phyloP scores from a whole-genome alignment of 1,140 invertebrate species.

The Babylonia areolata region DNA sequence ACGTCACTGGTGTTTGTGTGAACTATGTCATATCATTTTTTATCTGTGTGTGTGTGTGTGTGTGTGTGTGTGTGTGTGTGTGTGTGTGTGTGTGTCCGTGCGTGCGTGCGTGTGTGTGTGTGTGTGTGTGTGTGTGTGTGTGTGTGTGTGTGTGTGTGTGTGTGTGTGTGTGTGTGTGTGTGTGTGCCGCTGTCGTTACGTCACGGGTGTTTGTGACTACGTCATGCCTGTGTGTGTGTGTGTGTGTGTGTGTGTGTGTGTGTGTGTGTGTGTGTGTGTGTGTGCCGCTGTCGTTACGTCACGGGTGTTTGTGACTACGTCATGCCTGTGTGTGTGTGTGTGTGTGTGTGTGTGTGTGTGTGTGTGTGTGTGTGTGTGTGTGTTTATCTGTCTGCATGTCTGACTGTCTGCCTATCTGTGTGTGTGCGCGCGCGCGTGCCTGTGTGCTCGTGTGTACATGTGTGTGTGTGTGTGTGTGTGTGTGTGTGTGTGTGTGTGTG shows the following conservation, averaged over 20 bases:
- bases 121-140: too few species aligned
- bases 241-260: conserved; percentile 18
- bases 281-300: too few species aligned
- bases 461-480: background rate
- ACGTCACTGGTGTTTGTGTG: too few species aligned
- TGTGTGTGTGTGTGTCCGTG: too few species aligned
- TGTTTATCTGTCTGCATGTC: background rate
- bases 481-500: background rate
- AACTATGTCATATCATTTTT: too few species aligned
- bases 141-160: too few species aligned
- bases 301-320: background rate
- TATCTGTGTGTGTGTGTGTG: too few species aligned
- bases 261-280: background rate
- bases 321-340: background rate
- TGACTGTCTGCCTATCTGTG: background rate
- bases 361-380: conserved; percentile 15
- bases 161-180: too few species aligned
- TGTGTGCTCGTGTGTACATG: background rate
- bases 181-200: too few species aligned
- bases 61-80: too few species aligned
- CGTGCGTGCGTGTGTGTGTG: too few species aligned
- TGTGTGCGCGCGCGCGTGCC: background rate
- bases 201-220: too few species aligned
- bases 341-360: conserved; percentile 20
- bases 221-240: background rate